These are phyloP conservation scores for Pseudorasbora parva DNA, from an alignment of 2,113 vertebrate genomes.

Conservation along the genomic window DNA sequence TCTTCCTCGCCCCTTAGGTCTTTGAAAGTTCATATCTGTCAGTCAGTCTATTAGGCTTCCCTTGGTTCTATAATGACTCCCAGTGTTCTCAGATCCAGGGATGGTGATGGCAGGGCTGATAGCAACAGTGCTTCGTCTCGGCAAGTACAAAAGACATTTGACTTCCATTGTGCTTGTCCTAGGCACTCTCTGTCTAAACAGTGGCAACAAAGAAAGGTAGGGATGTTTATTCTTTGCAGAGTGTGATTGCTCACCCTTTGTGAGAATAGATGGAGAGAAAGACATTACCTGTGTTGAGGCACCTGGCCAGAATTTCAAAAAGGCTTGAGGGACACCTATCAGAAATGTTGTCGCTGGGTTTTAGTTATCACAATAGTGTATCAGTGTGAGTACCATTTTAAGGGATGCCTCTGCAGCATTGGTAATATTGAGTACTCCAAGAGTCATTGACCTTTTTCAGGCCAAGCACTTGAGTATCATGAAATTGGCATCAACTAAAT, in stretches of 20 bases:
- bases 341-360: constrained; percentile 46
- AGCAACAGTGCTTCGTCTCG: constrained; percentile 65
- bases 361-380: neutral
- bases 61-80: constrained; percentile 70
- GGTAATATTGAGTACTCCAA: neutral
- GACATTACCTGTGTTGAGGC: constrained; percentile 67
- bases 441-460: neutral
- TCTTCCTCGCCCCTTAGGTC: constrained; percentile 46
- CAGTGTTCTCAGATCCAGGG: constrained; percentile 71
- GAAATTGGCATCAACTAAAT: neutral
- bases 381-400: neutral
- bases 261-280: constrained; percentile 57
- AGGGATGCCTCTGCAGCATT: neutral
- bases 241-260: constrained; percentile 70
- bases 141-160: constrained; percentile 67
- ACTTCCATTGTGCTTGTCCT: constrained; percentile 69
- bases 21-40: constrained; percentile 66
- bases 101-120: constrained; percentile 73
- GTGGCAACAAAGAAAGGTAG: constrained; percentile 67
- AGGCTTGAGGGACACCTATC: constrained; percentile 62
- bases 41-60: constrained; percentile 74
- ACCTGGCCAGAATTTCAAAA: constrained; percentile 38
- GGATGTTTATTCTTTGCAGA: constrained; percentile 67
- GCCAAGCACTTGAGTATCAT: neutral
- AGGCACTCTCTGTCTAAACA: constrained; percentile 60